Percentiles rank a stretch among this genome's conserved stretches.
These are phyloP conservation scores for Brachypterus glaber DNA, from an alignment of 2,888 invertebrate species.

Conservation along the genomic window DNA sequence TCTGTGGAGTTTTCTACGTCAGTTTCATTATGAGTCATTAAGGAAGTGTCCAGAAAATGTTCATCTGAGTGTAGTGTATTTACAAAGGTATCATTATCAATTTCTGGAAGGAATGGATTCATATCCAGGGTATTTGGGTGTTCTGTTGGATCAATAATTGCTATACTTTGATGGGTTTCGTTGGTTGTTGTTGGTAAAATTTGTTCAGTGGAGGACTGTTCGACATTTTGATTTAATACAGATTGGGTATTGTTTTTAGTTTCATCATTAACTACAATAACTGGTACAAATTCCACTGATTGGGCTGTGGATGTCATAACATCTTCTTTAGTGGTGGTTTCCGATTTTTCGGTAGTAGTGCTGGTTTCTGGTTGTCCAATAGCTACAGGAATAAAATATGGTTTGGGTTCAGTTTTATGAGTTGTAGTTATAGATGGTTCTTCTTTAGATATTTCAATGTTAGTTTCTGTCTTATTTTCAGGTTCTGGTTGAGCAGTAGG, in stretches of 20 bases:
- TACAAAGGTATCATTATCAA: constrained; percentile 51
- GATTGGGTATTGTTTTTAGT: too few species aligned
- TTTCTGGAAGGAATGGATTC: constrained; percentile 59
- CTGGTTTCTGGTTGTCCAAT: too few species aligned
- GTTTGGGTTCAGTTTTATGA: background rate
- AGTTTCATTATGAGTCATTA: constrained; percentile 16
- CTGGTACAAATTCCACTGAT: background rate
- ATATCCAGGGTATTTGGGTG: constrained; percentile 43
- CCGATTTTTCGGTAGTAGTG: background rate
- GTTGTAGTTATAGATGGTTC: background rate
- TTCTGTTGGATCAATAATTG: constrained; percentile 18
- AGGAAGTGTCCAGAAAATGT: constrained; percentile 24
- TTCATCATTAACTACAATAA: too few species aligned
- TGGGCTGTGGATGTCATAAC: background rate
- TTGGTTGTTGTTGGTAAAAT: background rate
- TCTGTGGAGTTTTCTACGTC: constrained; percentile 25
- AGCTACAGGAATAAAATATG: too few species aligned
- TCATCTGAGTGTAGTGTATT: constrained; percentile 49
- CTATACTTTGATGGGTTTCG: background rate
- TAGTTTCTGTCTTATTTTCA: too few species aligned
- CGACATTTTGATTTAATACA: too few species aligned
- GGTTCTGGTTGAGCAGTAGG: constrained; percentile 20
- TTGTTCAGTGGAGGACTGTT: too few species aligned
- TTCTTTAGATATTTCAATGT: background rate
- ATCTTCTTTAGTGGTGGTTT: constrained; percentile 1